Evolutionary conservation across 2,888 invertebrate genomes (phyloP).

Genomic region (Cephus nigrinus): DNA sequence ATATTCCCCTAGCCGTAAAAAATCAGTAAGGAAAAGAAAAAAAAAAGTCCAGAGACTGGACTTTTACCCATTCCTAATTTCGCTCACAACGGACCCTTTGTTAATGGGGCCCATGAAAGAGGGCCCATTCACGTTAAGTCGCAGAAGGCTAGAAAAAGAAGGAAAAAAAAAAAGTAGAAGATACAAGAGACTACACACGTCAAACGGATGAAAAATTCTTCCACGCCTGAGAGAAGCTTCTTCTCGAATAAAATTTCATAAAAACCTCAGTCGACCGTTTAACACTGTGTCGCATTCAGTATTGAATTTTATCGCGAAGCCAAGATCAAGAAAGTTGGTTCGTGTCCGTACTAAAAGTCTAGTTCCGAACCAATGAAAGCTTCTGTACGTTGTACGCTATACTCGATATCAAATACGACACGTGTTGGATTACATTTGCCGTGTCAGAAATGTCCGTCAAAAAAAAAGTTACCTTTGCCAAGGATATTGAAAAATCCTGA

Average conservation of each 20-base stretch:
- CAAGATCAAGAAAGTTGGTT: neutral
- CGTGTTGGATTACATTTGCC: neutral
- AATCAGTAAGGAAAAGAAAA: neutral
- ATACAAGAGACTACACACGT: neutral
- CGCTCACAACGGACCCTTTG: neutral
- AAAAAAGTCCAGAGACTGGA: neutral
- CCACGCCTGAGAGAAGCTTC: neutral
- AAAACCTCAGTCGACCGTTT: neutral
- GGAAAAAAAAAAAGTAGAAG: neutral
- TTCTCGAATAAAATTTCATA: neutral
- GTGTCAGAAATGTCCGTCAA: neutral
- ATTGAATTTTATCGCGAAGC: neutral
- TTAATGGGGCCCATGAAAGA: conserved; percentile 5
- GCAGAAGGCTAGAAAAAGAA: neutral
- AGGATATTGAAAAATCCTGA: neutral
- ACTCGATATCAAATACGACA: neutral
- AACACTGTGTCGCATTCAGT: neutral
- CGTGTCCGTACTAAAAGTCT: neutral
- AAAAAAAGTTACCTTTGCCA: neutral
- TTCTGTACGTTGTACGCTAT: neutral
- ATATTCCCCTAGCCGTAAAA: neutral
- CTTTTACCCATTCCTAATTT: neutral
- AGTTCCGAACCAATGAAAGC: neutral
- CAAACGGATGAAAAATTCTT: neutral
- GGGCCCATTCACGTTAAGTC: neutral